phyloP scores from a whole-genome alignment of 2,113 vertebrate species.

The Alligator sinensis region DNA sequence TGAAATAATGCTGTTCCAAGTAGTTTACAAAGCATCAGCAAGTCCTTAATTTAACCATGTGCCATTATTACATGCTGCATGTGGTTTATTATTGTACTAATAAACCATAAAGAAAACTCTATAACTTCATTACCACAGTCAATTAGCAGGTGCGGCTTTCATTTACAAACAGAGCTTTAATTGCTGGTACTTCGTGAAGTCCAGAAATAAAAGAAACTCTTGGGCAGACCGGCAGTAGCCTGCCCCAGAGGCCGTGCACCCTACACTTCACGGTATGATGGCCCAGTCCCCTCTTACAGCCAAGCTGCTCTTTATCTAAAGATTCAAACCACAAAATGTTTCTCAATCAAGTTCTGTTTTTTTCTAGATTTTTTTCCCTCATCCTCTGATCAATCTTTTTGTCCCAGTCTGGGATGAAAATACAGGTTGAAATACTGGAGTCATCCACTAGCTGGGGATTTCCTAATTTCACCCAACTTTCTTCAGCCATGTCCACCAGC shows the following conservation, averaged over 20 bases:
- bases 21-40: conserved; percentile 70
- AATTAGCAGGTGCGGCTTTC: conserved; percentile 70
- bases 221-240: conserved; percentile 26
- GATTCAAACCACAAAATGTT: background rate
- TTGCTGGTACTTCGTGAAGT: background rate
- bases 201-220: conserved; percentile 56
- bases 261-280: background rate
- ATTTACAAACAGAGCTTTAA: conserved; percentile 71
- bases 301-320: background rate
- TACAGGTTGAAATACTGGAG: background rate
- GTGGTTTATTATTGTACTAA: conserved; percentile 75
- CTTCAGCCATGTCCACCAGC: background rate
- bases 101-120: conserved; percentile 74
- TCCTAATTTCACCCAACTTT: background rate
- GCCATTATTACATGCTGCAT: conserved; percentile 68
- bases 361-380: background rate
- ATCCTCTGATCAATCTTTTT: background rate
- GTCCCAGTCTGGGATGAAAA: background rate
- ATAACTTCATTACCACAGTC: conserved; percentile 75
- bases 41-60: conserved; percentile 74
- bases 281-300: background rate
- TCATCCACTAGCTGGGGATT: background rate
- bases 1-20: conserved; percentile 56
- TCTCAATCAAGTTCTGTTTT: background rate
- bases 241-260: conserved; percentile 25